Evolutionary conservation across 2,797 vertebrate genomes (phyloP).

Genomic region (Onychomys leucogaster): DNA sequence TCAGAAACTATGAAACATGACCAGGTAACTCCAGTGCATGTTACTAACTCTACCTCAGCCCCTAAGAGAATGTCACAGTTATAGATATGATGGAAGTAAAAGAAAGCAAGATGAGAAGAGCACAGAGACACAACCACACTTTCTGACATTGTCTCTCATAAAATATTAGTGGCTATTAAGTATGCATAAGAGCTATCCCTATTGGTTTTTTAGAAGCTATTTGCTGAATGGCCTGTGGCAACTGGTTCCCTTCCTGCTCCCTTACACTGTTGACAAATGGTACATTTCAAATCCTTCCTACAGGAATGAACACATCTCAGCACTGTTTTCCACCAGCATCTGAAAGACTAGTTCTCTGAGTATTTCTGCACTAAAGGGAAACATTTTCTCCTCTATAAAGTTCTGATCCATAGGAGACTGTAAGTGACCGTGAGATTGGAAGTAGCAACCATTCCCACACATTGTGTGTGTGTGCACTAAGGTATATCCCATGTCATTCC

Average conservation of each 20-base stretch:
- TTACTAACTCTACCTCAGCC: neutral
- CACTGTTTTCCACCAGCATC: neutral
- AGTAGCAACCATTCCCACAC: neutral
- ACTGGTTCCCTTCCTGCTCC: neutral
- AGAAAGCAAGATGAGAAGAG: neutral
- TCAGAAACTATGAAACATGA: slow-evolving; percentile 36
- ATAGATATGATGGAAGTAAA: neutral
- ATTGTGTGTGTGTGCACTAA: neutral
- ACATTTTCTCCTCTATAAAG: neutral
- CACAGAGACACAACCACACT: neutral
- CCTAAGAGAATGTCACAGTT: neutral
- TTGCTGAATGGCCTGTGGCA: slow-evolving; percentile 27
- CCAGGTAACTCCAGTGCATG: neutral
- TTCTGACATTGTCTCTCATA: slow-evolving; percentile 20
- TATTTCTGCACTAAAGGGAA: neutral
- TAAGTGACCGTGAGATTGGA: neutral
- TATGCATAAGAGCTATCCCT: slow-evolving; percentile 37
- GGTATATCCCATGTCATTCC: neutral
- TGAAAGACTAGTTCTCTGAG: neutral
- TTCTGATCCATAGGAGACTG: neutral
- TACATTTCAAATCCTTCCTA: slow-evolving; percentile 18
- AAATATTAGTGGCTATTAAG: slow-evolving; percentile 47
- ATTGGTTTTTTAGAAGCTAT: slow-evolving; percentile 40
- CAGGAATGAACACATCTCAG: neutral
- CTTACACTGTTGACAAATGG: neutral